phyloP scores from a whole-genome alignment of 92 coral and sea anemone genomes.

The Phymanthus crucifer region DNA sequence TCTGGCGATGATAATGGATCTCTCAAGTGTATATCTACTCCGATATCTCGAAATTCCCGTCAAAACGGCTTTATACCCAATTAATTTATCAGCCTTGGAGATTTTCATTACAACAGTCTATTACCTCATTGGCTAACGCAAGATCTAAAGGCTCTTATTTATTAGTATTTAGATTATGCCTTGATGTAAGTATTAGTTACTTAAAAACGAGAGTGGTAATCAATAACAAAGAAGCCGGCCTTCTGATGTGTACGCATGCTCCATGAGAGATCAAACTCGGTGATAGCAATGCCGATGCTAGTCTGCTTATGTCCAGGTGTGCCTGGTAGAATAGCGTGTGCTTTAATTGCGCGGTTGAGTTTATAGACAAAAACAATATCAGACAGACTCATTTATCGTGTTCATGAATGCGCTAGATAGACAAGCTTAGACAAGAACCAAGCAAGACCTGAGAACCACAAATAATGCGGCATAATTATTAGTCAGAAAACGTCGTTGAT shows the following conservation, averaged over 20 bases:
- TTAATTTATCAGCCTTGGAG: not conserved
- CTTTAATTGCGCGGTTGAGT: not conserved
- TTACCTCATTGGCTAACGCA: not conserved
- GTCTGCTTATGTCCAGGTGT: not conserved
- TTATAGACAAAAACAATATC: not conserved
- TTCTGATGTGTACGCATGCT: not conserved
- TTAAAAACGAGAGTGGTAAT: constrained; percentile 1
- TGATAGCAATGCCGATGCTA: not conserved
- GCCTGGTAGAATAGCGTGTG: not conserved
- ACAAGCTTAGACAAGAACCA: not conserved
- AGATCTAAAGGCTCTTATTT: not conserved
- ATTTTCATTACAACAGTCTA: not conserved
- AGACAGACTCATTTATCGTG: not conserved
- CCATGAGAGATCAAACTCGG: not conserved
- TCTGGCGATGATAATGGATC: not conserved
- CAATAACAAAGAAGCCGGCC: not conserved
- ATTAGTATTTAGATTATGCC: not conserved
- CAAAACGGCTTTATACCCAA: constrained; percentile 2
- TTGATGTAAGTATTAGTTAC: not conserved
- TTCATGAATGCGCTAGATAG: not conserved
- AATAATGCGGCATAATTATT: not conserved
- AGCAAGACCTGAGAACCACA: not conserved
- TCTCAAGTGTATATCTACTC: not conserved
- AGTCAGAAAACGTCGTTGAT: not conserved
- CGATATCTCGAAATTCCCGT: not conserved